phyloP scores from a whole-genome alignment of 2,113 vertebrate genomes.

The Hemichromis elongatus region DNA sequence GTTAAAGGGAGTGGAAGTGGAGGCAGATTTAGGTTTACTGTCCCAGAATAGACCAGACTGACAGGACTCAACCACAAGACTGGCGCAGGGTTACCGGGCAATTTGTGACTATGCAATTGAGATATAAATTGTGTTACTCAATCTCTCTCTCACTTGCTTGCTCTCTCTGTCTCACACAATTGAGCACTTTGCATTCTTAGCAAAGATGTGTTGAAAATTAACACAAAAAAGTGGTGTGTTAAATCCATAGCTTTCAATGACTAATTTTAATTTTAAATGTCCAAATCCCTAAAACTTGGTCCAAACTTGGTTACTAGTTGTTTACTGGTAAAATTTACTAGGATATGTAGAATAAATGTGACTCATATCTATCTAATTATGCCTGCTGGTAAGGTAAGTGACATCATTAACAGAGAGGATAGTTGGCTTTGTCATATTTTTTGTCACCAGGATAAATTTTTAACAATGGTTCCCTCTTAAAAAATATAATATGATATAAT shows the following conservation, averaged over 20 bases:
- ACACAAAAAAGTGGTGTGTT: neutral
- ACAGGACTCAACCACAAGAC: conserved; percentile 48
- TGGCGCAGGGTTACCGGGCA: conserved; percentile 40
- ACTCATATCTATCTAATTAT: neutral
- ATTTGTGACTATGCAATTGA: conserved; percentile 44
- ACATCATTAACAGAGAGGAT: neutral
- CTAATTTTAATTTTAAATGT: neutral
- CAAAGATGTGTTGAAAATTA: neutral
- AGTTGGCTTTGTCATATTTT: neutral
- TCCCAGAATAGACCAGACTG: conserved; percentile 54
- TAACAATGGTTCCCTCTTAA: neutral
- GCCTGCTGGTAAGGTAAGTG: neutral
- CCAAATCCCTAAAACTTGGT: neutral
- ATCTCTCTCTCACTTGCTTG: neutral
- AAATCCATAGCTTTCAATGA: neutral
- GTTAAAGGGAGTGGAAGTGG: neutral
- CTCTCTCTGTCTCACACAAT: neutral
- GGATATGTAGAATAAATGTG: neutral
- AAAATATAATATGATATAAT: neutral
- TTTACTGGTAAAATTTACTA: neutral
- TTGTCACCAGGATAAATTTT: neutral
- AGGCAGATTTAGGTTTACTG: conserved; percentile 21
- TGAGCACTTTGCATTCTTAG: neutral
- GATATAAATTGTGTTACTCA: conserved; percentile 40
- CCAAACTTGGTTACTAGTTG: neutral